These are phyloP conservation scores for Girardinus metallicus DNA, from an alignment of 2,797 vertebrate species.

Conservation along the genomic window DNA sequence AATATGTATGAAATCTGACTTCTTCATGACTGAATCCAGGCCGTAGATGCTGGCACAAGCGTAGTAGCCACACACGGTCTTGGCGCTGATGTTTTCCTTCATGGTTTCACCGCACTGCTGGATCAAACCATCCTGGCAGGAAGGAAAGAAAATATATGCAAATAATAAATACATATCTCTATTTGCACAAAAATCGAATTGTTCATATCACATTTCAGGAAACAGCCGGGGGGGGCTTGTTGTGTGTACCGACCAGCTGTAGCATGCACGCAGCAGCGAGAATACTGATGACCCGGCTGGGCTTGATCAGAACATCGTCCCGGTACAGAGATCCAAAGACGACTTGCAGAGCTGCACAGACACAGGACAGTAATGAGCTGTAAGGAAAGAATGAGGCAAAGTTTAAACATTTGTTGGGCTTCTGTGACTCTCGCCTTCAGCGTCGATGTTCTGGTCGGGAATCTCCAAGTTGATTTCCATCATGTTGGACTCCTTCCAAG, in stretches of 20 bases:
- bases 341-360: slow-evolving; percentile 89
- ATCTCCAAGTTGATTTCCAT: slow-evolving; percentile 94
- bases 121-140: slow-evolving; percentile 91
- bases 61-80: slow-evolving; percentile 93
- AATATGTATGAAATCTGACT: slow-evolving; percentile 77
- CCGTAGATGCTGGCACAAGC: slow-evolving; percentile 91
- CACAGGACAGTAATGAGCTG: background rate
- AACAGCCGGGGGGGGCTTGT: background rate
- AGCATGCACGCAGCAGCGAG: slow-evolving; percentile 97
- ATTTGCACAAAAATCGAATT: background rate
- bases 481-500: slow-evolving; percentile 98
- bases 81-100: slow-evolving; percentile 96
- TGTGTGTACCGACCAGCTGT: slow-evolving; percentile 88
- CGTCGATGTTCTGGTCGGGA: slow-evolving; percentile 97
- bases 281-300: slow-evolving; percentile 92
- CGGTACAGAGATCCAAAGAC: slow-evolving; percentile 97
- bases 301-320: slow-evolving; percentile 95
- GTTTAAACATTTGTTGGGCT: background rate
- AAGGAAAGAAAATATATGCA: slow-evolving; percentile 4
- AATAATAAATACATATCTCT: background rate
- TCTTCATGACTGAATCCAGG: slow-evolving; percentile 94
- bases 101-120: slow-evolving; percentile 99
- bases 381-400: background rate
- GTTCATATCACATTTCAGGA: background rate
- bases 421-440: slow-evolving; percentile 85